Evolutionary conservation across 2,797 vertebrate species (phyloP), one percentile per base, ranked within the genome.

Genomic region (Ctenochaetus hawaiiensis): DNA sequence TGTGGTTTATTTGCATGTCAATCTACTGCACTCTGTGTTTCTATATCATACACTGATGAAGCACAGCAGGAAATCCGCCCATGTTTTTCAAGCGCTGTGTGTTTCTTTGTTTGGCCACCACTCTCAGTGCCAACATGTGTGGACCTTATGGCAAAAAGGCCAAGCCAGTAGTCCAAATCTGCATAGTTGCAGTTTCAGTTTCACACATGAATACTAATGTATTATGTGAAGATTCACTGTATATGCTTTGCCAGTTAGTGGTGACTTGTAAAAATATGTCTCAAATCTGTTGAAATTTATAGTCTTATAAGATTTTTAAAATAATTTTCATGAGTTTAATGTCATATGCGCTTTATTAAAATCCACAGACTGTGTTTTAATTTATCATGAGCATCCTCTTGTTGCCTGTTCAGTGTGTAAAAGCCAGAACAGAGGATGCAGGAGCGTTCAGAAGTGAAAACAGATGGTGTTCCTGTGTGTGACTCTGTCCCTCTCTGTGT

Each of bases 391-490:
- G 52, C 22, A 49, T 60, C 53, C 17, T 77, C 17, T 14, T 18
- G 52, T 34, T 54, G 47, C 20, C 16, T 8, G 34, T 56, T 74
- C 43, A 34, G 52, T 53, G 57, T 79, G 52, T 76, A 30, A 56
- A 78, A 85, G 66, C 54, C 66, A 71, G 53, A 69, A 54, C 6
- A 72, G 71, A 67, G 65, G 47, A 68, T 14, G 48, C 26, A 49
- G 52, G 60, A 80, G 52, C 10, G 13, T 67, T 77, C 13, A 58
- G 59, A 66, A 72, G 53, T 77, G 74, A 62, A 84, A 87, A 89
- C 91, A 94, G 91, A 94, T 94, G 91, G 91, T 44, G 77, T 80
- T 90, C 66, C 87, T 80, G 86, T 91, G 84, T 91, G 84, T 94
- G 83, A 92, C 84, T 80, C 62, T 93, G 76, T 90, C 77, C 87